Evolutionary conservation across 2,113 vertebrate species (phyloP).

Genomic region (Callopanchax toddi): DNA sequence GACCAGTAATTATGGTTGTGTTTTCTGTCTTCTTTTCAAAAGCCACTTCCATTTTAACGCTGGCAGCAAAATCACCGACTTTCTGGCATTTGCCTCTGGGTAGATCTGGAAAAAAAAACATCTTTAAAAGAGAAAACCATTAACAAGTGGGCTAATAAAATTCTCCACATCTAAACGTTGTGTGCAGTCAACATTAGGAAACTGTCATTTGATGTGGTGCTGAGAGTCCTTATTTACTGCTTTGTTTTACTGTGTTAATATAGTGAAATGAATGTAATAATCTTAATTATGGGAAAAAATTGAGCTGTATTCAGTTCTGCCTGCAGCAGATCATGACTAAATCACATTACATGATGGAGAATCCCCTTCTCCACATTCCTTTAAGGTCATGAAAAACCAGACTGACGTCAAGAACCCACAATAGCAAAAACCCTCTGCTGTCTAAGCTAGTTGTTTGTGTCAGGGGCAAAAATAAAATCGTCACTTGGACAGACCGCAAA

Average conservation of each 20-base stretch:
- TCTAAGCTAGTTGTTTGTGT: neutral
- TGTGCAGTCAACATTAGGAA: constrained; percentile 37
- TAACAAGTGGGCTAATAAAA: constrained; percentile 59
- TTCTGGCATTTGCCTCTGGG: constrained; percentile 51
- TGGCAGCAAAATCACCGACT: constrained; percentile 51
- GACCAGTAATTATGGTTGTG: constrained; percentile 74
- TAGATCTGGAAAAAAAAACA: constrained; percentile 33
- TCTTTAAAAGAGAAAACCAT: constrained; percentile 38
- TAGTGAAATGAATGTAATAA: constrained; percentile 20
- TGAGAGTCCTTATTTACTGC: constrained; percentile 13
- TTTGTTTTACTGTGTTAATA: constrained; percentile 1
- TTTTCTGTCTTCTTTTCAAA: constrained; percentile 64
- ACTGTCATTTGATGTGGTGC: constrained; percentile 44
- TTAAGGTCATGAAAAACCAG: neutral
- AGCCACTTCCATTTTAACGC: constrained; percentile 73
- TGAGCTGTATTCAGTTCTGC: constrained; percentile 14
- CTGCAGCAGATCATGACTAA: constrained; percentile 18
- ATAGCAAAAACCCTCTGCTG: neutral
- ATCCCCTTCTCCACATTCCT: neutral
- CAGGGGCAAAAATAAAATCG: neutral
- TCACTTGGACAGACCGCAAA: neutral
- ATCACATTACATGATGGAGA: constrained; percentile 28
- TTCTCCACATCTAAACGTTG: constrained; percentile 28
- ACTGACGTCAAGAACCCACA: neutral
- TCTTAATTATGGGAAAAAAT: constrained; percentile 23